Evolutionary conservation across 2,797 vertebrate genomes (phyloP), one percentile per base, ranked within the genome.

Genomic region (Passerculus sandwichensis): DNA sequence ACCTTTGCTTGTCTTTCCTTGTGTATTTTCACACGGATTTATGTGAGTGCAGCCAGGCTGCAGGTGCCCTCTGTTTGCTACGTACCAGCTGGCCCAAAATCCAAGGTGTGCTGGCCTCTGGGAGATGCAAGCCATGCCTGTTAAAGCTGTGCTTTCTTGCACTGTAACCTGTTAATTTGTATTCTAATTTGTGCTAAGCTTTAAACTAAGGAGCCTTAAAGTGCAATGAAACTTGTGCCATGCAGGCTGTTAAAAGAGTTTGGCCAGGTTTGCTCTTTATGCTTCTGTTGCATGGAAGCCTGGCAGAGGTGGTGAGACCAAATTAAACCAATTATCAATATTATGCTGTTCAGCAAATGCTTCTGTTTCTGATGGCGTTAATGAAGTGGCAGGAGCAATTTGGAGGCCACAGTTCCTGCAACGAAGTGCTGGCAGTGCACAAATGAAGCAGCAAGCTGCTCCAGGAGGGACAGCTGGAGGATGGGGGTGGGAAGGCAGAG

Each of bases 241-340:
- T 42, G 14, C 20, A 74, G 81, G 13, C 73, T 54, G 40, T 47
- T 79, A 38, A 66, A 79, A 88, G 29, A 67, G 25, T 53, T 70
- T n/a, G 27, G 48, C 36, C 73, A 57, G 57, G 27, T 71, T 79
- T 76, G 30, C 30, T 88, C 36, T 73, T 53, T 30, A 4, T 48
- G 32, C 48, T 79, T 88, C 62, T 27, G 13, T 84, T 42, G 26
- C 20, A 16, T 8, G 57, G 76, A 88, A 84, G 53, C 83, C 83
- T 92, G 81, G 60, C 77, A 81, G 70, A 86, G 53, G 54, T 0
- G 8, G 59, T 42, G 76, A 88, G 69, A 44, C 42, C 32, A 79
- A 74, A 94, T 95, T 70, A 94, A 94, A 78, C 34, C 54, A 78
- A n/a, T 93, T 90, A 75, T 81, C 74, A 79, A 22, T 74, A 88